Evolutionary conservation across 2,797 vertebrate genomes (phyloP).

Genomic region (Myripristis jacobus): DNA sequence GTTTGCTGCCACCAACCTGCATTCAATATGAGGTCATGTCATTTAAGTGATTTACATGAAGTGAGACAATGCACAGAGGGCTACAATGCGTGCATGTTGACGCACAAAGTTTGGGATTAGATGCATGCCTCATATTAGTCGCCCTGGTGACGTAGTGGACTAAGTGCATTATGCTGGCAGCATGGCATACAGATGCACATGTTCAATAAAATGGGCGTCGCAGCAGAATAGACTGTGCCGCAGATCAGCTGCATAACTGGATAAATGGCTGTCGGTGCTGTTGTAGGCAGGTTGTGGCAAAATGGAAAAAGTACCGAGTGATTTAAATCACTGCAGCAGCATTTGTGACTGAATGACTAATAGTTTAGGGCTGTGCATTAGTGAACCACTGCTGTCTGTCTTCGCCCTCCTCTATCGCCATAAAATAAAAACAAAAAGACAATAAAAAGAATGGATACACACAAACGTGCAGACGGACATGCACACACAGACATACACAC

Average conservation of each 20-base stretch:
- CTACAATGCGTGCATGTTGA: too few species aligned
- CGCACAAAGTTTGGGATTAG: too few species aligned
- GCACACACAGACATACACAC: background rate
- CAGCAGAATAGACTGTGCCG: background rate
- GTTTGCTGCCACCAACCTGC: too few species aligned
- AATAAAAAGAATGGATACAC: conserved; percentile 9
- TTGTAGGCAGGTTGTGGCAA: background rate
- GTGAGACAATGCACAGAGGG: too few species aligned
- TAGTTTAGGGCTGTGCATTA: background rate
- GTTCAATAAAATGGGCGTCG: background rate
- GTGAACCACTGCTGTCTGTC: conserved; percentile 19
- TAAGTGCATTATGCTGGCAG: background rate
- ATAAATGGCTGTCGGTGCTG: background rate
- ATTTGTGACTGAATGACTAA: conserved; percentile 29
- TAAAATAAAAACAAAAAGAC: too few species aligned
- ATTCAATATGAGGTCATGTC: too few species aligned
- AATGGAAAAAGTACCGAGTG: conserved; percentile 24
- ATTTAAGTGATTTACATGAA: too few species aligned
- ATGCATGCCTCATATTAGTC: too few species aligned
- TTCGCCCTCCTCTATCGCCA: conserved; percentile 19
- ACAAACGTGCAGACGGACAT: conserved; percentile 10
- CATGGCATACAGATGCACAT: background rate
- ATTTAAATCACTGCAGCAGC: conserved; percentile 23
- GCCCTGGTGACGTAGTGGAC: too few species aligned
- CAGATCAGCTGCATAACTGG: background rate